Conservation (phyloP, 23 tunicate species). For the Ascidia mentula region DNA sequence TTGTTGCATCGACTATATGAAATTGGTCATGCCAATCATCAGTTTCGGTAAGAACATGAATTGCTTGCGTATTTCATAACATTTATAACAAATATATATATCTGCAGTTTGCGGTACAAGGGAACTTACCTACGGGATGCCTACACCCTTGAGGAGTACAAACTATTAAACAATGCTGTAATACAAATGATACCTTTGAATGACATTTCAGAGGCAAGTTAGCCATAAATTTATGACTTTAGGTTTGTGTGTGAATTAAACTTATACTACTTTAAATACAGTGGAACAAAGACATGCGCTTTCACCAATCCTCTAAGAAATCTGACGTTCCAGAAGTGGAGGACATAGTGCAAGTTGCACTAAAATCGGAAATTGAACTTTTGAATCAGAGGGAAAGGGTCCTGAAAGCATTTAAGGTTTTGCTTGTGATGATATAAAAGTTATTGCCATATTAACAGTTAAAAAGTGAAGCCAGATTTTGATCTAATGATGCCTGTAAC, state of each 20-base stretch:
- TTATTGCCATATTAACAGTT: neutral
- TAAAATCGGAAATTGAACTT: constrained; percentile 54
- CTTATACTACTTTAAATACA: too few relatives aligned
- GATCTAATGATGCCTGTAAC: too few relatives aligned
- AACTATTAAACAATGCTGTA: constrained; percentile 92
- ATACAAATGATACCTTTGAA: constrained; percentile 81
- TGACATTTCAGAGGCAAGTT: constrained; percentile 63
- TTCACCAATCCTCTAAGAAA: constrained; percentile 34
- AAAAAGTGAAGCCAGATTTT: too few relatives aligned
- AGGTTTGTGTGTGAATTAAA: too few relatives aligned
- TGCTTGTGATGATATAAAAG: neutral
- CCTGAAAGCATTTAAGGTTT: constrained; percentile 48
- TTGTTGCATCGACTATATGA: constrained; percentile 77
- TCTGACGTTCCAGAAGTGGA: constrained; percentile 26
- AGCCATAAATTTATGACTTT: too few relatives aligned
- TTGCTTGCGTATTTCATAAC: neutral
- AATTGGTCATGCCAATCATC: constrained; percentile 93
- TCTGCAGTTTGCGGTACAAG: constrained; percentile 57
- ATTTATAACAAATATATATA: neutral
- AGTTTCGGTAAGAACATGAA: constrained; percentile 52
- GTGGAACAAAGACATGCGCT: constrained; percentile 86
- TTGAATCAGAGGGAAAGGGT: constrained; percentile 57
- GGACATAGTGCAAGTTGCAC: constrained; percentile 76
- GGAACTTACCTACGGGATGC: constrained; percentile 82
- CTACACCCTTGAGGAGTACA: constrained; percentile 87